These are phyloP conservation scores for Nomada lathburiana DNA, from an alignment of 2,888 invertebrate genomes.

Conservation along the genomic window DNA sequence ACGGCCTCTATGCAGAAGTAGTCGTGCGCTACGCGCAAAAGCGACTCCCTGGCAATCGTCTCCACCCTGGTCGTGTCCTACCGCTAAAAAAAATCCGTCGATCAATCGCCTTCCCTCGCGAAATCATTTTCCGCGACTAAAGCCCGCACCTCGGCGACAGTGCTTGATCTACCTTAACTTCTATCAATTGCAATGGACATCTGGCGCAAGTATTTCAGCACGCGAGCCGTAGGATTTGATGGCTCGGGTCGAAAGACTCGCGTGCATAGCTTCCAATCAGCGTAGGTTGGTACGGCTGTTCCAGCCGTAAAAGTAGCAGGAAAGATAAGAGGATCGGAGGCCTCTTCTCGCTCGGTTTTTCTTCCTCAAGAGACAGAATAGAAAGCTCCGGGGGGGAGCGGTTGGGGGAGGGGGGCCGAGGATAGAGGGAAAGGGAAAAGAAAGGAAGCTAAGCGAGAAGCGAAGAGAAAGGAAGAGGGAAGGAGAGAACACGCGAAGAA, in stretches of 20 bases:
- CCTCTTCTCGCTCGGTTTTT: conserved; percentile 51
- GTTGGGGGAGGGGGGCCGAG: background rate
- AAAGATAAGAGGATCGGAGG: conserved; percentile 42
- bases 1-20: conserved; percentile 53
- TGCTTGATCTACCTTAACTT: too few relatives aligned
- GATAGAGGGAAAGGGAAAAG: conserved; percentile 23
- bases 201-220: too few relatives aligned
- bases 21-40: conserved; percentile 45
- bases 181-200: too few relatives aligned
- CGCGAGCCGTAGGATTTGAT: too few relatives aligned
- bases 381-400: conserved; percentile 30
- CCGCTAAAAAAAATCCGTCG: conserved; percentile 6
- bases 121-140: background rate
- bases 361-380: conserved; percentile 32
- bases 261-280: background rate
- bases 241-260: background rate
- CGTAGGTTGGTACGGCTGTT: background rate
- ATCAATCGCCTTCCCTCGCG: too few relatives aligned
- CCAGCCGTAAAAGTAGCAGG: conserved; percentile 31
- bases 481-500: conserved; percentile 20
- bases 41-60: conserved; percentile 13
- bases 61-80: conserved; percentile 9
- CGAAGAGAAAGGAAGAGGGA: conserved; percentile 29
- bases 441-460: conserved; percentile 26
- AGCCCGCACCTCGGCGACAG: background rate